Percentiles rank a stretch among this genome's conserved stretches.
Conservation (phyloP, 2,797 vertebrate genomes). For the Muscicapa comitata region DNA sequence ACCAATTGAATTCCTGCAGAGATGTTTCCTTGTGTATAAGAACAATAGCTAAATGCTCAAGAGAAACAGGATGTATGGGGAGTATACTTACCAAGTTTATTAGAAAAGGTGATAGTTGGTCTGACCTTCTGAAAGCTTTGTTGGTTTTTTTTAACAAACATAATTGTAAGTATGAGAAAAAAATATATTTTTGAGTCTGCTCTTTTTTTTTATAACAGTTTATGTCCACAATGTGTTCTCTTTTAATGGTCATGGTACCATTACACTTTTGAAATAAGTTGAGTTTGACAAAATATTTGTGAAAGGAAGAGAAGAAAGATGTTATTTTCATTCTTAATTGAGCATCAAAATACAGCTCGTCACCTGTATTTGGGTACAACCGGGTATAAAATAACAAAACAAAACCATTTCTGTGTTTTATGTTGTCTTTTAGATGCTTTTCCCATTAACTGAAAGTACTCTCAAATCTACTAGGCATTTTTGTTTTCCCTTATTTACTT, state of each 20-base stretch:
- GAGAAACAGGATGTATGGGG: conserved; percentile 34
- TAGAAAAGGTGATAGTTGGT: conserved; percentile 64
- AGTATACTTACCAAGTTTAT: conserved; percentile 54
- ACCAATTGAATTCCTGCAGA: conserved; percentile 30
- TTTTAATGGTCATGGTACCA: conserved; percentile 20
- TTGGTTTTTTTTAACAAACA: neutral
- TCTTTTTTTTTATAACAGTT: conserved; percentile 65
- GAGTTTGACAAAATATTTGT: conserved; percentile 44
- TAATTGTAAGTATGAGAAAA: conserved; percentile 12
- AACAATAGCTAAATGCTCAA: conserved; percentile 52
- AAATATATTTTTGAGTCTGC: conserved; percentile 43
- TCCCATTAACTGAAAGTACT: neutral
- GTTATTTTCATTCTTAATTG: neutral
- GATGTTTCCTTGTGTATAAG: conserved; percentile 28
- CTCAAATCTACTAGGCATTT: conserved; percentile 7
- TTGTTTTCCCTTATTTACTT: conserved; percentile 16
- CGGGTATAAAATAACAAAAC: conserved; percentile 46
- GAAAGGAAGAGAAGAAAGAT: neutral
- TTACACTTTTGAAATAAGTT: conserved; percentile 51
- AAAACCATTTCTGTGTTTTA: conserved; percentile 43
- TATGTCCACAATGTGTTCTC: conserved; percentile 1
- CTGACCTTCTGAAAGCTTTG: conserved; percentile 60
- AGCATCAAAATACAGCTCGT: conserved; percentile 35
- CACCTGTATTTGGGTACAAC: conserved; percentile 46
- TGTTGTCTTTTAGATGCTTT: conserved; percentile 47